Percentiles rank a stretch among this genome's conserved stretches.
These are phyloP conservation scores for Auanema sp. DNA, from an alignment of 2,888 invertebrate species.

Conservation along the genomic window DNA sequence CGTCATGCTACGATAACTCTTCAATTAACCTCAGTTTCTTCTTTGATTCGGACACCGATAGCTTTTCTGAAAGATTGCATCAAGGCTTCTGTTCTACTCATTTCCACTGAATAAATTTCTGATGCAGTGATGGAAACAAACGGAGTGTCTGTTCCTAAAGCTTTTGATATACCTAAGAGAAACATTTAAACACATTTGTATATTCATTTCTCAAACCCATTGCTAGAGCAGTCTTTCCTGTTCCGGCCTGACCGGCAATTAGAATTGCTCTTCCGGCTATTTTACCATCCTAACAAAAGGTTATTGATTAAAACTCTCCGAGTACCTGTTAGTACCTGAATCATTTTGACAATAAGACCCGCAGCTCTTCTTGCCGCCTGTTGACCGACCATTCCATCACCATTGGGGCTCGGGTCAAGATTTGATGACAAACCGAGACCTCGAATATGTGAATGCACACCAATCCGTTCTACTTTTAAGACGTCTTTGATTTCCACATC, in stretches of 20 bases:
- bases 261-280: constrained; percentile 93
- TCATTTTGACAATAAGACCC: constrained; percentile 94
- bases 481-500: constrained; percentile 38
- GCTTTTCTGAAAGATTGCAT: constrained; percentile 91
- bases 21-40: constrained; percentile 65
- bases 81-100: constrained; percentile 97
- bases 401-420: constrained; percentile 83
- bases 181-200: background rate
- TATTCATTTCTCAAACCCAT: constrained; percentile 71
- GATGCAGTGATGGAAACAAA: constrained; percentile 98
- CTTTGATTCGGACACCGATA: constrained; percentile 92
- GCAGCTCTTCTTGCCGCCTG: constrained; percentile 88
- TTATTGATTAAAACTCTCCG: background rate
- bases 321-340: constrained; percentile 70
- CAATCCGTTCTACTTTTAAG: constrained; percentile 62
- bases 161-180: constrained; percentile 43
- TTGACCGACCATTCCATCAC: constrained; percentile 66
- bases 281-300: constrained; percentile 77
- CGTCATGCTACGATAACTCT: no score
- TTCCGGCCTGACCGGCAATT: constrained; percentile 94
- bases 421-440: constrained; percentile 85
- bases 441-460: constrained; percentile 96
- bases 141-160: constrained; percentile 77
- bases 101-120: constrained; percentile 88
- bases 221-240: constrained; percentile 96